phyloP scores from a whole-genome alignment of 2,888 invertebrate species.

The Vandiemenella viatica region DNA sequence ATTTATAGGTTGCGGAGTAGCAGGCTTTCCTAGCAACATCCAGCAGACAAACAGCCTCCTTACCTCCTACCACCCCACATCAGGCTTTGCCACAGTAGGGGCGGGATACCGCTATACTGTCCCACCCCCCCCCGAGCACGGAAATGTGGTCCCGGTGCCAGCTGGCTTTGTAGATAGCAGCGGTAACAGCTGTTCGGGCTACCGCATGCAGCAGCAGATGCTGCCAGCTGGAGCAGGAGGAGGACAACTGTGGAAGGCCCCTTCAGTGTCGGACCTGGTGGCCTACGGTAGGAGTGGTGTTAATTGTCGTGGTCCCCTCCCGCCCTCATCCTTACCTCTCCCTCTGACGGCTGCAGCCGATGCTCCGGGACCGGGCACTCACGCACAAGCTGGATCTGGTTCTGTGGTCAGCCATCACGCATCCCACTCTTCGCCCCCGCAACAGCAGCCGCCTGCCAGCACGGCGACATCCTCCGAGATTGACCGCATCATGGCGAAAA shows the following conservation, averaged over 20 bases:
- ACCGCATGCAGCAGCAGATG: constrained; percentile 1
- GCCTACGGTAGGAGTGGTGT: constrained; percentile 7
- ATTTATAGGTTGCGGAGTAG: constrained; percentile 9
- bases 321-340: constrained; percentile 5
- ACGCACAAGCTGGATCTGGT: no score
- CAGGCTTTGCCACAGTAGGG: background rate
- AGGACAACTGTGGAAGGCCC: constrained; percentile 14
- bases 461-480: constrained; percentile 55
- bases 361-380: background rate
- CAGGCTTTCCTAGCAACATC: background rate
- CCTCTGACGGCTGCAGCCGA: constrained; percentile 2
- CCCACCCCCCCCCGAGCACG: background rate
- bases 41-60: background rate
- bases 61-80: background rate
- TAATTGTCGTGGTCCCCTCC: constrained; percentile 7
- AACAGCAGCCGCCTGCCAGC: background rate
- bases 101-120: background rate
- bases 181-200: no score
- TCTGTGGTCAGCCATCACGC: no score
- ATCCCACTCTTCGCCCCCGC: constrained; percentile 3
- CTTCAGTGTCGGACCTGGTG: constrained; percentile 12
- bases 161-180: background rate
- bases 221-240: no score
- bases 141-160: no score
- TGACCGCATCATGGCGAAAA: constrained; percentile 88